Percentiles rank a stretch among this genome's conserved stretches.
Conservation (phyloP, 2,113 vertebrate genomes). For the Chaetura pelagica region DNA sequence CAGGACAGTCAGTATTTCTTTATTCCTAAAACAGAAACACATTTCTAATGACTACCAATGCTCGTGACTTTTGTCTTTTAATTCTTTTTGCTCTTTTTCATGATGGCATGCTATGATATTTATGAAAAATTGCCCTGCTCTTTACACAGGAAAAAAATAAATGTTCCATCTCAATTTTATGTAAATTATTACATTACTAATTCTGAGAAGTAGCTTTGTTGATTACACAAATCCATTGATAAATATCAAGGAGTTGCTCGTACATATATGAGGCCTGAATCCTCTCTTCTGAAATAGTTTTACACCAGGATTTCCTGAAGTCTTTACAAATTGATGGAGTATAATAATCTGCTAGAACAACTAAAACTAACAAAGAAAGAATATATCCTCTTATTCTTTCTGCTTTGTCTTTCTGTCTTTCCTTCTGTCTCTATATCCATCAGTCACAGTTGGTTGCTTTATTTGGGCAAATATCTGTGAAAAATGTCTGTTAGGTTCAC, state of each 20-base stretch:
- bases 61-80: neutral
- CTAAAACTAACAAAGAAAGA: neutral
- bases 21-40: conserved; percentile 1
- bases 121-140: neutral
- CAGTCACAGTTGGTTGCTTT: neutral
- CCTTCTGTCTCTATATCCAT: neutral
- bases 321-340: neutral
- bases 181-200: neutral
- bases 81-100: neutral
- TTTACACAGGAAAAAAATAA: neutral
- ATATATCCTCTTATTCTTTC: neutral
- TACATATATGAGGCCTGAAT: neutral
- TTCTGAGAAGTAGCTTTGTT: neutral
- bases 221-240: neutral
- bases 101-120: neutral
- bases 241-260: neutral
- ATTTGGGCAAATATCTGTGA: neutral
- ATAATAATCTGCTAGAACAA: neutral
- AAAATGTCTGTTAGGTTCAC: neutral
- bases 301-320: neutral
- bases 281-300: neutral
- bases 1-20: neutral
- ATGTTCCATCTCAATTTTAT: neutral
- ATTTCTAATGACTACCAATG: neutral
- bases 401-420: neutral